Conservation (phyloP, 2,888 invertebrate genomes). For the Andrena bucephala region DNA sequence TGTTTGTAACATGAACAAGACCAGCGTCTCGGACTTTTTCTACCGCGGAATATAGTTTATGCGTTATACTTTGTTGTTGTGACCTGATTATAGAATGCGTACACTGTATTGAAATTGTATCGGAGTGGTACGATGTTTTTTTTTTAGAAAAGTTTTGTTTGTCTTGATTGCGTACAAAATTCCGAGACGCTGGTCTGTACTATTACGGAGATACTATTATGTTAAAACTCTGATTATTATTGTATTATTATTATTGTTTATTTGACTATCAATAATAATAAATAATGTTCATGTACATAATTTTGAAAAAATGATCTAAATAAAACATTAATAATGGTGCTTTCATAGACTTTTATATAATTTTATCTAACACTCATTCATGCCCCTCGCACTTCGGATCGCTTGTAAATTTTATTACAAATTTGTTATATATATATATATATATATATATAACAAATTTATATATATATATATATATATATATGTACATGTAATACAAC, state of each 20-base stretch:
- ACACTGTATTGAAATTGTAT: slow-evolving; percentile 27
- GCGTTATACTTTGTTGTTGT: slow-evolving; percentile 35
- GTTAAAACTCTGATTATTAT: slow-evolving; percentile 69
- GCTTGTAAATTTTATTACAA: slow-evolving; percentile 45
- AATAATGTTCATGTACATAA: slow-evolving; percentile 81
- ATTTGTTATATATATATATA: slow-evolving; percentile 40
- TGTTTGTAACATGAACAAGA: slow-evolving; percentile 75
- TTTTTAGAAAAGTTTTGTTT: slow-evolving; percentile 25
- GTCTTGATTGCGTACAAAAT: slow-evolving; percentile 11
- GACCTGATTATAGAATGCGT: slow-evolving; percentile 32
- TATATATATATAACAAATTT: slow-evolving; percentile 47
- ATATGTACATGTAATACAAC: slow-evolving; percentile 13
- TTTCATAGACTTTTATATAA: slow-evolving; percentile 76
- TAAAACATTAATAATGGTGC: slow-evolving; percentile 83
- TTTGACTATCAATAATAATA: slow-evolving; percentile 76
- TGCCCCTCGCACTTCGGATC: slow-evolving; percentile 46
- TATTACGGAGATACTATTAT: slow-evolving; percentile 75
- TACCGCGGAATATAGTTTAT: slow-evolving; percentile 29
- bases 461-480: slow-evolving; percentile 33
- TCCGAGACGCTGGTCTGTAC: slow-evolving; percentile 67
- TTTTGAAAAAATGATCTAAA: slow-evolving; percentile 79
- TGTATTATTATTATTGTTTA: slow-evolving; percentile 75
- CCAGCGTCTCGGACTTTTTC: slow-evolving; percentile 59
- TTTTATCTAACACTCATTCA: slow-evolving; percentile 47
- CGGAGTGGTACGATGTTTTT: slow-evolving; percentile 19